Evolutionary conservation across 2,113 vertebrate species (phyloP), one percentile per base, ranked within the genome.

Genomic region (Neogale vison): DNA sequence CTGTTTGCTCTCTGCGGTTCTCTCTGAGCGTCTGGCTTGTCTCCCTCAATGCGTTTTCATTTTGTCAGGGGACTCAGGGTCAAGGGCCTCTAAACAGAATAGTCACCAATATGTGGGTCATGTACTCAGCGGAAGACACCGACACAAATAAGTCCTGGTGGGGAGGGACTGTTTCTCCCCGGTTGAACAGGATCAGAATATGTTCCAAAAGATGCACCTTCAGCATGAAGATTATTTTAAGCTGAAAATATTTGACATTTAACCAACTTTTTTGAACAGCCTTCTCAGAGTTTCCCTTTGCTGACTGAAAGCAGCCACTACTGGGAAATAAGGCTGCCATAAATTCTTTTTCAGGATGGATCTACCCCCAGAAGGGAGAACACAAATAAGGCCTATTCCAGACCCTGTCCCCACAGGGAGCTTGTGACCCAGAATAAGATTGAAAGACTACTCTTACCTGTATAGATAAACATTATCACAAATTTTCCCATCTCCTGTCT

Each of bases 1-100:
- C 12, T 7, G 2, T n/a, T 52, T 12, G 52, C 72, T 7, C 36
- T 36, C 29, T 1, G 4, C 0, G 0, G 20, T 45, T 29, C n/a
- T 36, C 63, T 42, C 4, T 8, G 29, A 57, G 7, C 39, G 6
- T 31, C 36, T 59, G 72, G 3, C 26, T 55, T 24, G n/a, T 79
- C 31, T n/a, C 52, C 59, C 59, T 11, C 34, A 3, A 9, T n/a
- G 6, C 24, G 7, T 17, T 45, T 11, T 24, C 52, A 31, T 57
- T 52, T 59, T 13, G 6, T 39, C 26, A 0, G 42, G 47, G 82
- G 36, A 67, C 87, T 76, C 55, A 1, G 23, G 63, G 10, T 47
- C 81, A 57, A 26, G 21, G 57, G 52, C 12, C 0, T 65, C 14
- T n/a, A 2, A 63, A 36, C 55, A 10, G 20, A 11, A 34, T 0